Conservation (phyloP, 23 tunicate genomes). For the Halocynthia aurantium region DNA sequence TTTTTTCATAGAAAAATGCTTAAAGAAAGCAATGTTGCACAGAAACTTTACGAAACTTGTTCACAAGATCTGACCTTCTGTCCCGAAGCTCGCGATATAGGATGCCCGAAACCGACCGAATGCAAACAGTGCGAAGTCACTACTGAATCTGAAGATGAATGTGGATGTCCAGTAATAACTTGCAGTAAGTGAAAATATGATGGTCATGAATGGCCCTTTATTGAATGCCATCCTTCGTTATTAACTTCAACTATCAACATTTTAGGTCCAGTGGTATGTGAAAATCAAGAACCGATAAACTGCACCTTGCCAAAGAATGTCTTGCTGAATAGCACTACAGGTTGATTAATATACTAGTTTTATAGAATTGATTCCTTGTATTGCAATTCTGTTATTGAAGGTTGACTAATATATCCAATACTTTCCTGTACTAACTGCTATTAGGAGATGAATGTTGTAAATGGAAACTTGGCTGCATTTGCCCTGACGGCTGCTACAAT, state of each 20-base stretch:
- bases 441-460: slow-evolving; percentile 18
- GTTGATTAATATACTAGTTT: not conserved
- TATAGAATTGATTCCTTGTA: not conserved
- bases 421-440: no score
- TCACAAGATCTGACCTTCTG: slow-evolving; percentile 38
- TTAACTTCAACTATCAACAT: no score
- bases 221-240: no score
- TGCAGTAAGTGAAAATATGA: slow-evolving; percentile 18
- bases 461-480: slow-evolving; percentile 14
- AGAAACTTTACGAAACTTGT: slow-evolving; percentile 31
- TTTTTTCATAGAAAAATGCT: slow-evolving; percentile 16
- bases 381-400: no score
- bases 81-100: slow-evolving; percentile 30
- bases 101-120: slow-evolving; percentile 44
- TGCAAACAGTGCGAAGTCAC: slow-evolving; percentile 44
- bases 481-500: slow-evolving; percentile 37
- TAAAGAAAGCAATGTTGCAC: slow-evolving; percentile 15
- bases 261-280: no score
- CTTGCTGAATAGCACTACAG: not conserved
- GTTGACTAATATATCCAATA: no score
- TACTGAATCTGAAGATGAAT: slow-evolving; percentile 29
- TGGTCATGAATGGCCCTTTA: not conserved
- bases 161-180: slow-evolving; percentile 40
- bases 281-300: no score
- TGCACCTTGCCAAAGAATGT: not conserved